A percentile compares a stretch with the other conserved stretches of the same genome.
These are phyloP conservation scores for Petrocephalus sullivani DNA, from an alignment of 2,797 vertebrate species.

Conservation along the genomic window DNA sequence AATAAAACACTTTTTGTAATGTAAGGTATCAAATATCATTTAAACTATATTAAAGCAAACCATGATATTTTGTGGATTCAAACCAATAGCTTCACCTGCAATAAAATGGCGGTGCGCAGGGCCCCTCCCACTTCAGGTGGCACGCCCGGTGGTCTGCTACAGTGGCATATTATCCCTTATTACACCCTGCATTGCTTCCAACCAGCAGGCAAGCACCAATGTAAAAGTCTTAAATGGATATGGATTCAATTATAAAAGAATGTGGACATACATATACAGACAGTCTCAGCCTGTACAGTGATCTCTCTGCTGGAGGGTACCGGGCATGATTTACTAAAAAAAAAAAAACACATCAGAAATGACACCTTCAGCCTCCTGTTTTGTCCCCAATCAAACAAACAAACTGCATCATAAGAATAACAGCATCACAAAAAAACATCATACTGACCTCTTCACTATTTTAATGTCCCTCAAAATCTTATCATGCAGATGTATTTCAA, in stretches of 20 bases:
- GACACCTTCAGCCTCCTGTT: not conserved
- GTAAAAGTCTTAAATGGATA: not conserved
- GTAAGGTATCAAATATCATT: not conserved
- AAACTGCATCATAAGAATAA: not conserved
- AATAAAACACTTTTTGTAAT: not conserved
- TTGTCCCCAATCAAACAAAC: not conserved
- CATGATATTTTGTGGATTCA: not conserved
- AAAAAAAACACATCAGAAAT: not conserved
- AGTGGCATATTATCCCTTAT: not conserved
- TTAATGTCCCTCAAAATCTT: conserved; percentile 2
- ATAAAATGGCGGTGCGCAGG: not conserved
- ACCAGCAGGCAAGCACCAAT: not conserved
- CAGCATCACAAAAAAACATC: not conserved
- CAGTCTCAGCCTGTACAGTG: not conserved
- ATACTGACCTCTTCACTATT: not conserved
- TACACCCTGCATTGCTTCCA: not conserved
- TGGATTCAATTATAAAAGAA: not conserved
- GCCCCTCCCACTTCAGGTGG: not conserved
- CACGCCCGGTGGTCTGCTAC: not conserved
- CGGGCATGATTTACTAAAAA: not conserved
- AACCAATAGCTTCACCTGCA: not conserved
- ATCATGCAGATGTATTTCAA: conserved; percentile 8
- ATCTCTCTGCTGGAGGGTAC: not conserved
- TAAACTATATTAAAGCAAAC: not conserved
- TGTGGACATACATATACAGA: not conserved